A percentile compares a stretch with the other conserved stretches of the same genome.
Evolutionary conservation across 2,797 vertebrate genomes (phyloP).

Genomic region (Neopelma chrysocephalum): DNA sequence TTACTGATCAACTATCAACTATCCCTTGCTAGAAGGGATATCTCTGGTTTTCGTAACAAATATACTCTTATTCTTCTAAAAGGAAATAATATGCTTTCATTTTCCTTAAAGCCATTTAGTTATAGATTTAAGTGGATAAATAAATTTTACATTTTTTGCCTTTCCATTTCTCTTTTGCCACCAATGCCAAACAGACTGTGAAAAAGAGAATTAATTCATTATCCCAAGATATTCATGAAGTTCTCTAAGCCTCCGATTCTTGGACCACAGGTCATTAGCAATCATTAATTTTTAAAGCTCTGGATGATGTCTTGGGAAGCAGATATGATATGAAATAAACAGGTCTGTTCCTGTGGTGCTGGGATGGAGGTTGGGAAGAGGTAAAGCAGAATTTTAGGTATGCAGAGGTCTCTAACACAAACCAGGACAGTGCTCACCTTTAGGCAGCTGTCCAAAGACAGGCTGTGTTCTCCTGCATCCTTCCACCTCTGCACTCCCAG

Average conservation of each 20-base stretch:
- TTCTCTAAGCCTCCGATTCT: constrained; percentile 17
- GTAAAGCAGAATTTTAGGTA: background rate
- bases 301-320: background rate
- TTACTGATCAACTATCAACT: background rate
- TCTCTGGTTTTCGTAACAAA: background rate
- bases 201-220: constrained; percentile 43
- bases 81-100: background rate
- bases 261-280: constrained; percentile 33
- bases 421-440: background rate
- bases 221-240: constrained; percentile 6
- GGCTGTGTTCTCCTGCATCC: background rate
- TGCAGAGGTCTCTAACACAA: background rate
- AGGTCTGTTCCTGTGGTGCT: background rate
- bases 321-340: background rate
- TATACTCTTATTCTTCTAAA: background rate
- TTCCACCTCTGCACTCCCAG: background rate
- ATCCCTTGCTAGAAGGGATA: background rate
- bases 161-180: background rate
- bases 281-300: constrained; percentile 57
- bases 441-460: background rate
- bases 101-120: background rate
- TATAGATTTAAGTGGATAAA: constrained; percentile 5
- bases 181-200: background rate
- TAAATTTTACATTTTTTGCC: background rate
- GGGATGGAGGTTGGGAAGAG: background rate